Conservation (phyloP, 1,140 invertebrate genomes). For the Drosophila miranda region DNA sequence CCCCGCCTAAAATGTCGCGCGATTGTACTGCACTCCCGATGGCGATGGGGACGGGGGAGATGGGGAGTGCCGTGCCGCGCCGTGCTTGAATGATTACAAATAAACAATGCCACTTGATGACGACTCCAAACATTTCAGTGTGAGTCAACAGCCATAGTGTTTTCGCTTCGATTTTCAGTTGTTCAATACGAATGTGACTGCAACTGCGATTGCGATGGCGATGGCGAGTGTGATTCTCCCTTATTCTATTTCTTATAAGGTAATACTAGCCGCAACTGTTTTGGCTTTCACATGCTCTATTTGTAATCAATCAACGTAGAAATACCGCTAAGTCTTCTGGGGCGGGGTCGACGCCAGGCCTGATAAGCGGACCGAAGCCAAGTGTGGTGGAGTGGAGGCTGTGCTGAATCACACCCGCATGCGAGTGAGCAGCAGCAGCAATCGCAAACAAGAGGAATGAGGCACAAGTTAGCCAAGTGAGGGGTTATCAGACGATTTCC, state of each 20-base stretch:
- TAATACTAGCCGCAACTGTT: constrained; percentile 10
- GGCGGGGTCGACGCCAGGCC: constrained; percentile 18
- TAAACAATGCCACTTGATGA: constrained; percentile 43
- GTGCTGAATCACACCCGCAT: constrained; percentile 36
- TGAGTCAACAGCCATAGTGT: constrained; percentile 39
- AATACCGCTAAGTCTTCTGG: constrained; percentile 20
- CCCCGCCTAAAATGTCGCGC: constrained; percentile 22
- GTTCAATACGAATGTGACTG: not conserved
- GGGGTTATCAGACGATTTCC: constrained; percentile 39
- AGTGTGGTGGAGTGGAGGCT: no score
- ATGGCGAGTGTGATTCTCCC: constrained; percentile 19
- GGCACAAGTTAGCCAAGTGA: constrained; percentile 5
- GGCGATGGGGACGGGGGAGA: constrained; percentile 13
- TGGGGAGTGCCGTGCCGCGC: not conserved
- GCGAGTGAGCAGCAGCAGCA: not conserved
- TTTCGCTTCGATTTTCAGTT: constrained; percentile 23
- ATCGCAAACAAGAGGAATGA: not conserved
- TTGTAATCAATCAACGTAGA: constrained; percentile 38
- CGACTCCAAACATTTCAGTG: constrained; percentile 31
- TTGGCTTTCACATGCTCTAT: constrained; percentile 3
- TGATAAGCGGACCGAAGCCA: constrained; percentile 18
- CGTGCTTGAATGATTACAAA: constrained; percentile 21
- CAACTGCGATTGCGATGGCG: constrained; percentile 9
- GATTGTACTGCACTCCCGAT: not conserved
- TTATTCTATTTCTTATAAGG: constrained; percentile 30